Evolutionary conservation across 2,113 vertebrate genomes (phyloP).

Genomic region (Coryphaenoides rupestris): DNA sequence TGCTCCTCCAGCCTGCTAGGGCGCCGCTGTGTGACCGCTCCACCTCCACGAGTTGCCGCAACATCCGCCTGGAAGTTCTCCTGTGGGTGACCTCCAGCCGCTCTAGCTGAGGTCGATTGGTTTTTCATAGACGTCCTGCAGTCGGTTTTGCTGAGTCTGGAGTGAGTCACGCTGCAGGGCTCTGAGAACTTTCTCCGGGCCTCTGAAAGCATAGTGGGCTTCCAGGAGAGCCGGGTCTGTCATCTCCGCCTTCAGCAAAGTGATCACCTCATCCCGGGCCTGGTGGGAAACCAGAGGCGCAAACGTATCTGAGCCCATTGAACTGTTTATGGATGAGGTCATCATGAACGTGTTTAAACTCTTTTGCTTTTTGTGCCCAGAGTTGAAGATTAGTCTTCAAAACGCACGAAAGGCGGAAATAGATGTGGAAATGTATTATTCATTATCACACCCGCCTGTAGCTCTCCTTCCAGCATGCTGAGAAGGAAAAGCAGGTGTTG

Average conservation of each 20-base stretch:
- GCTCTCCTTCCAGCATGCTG: constrained; percentile 54
- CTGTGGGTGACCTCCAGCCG: constrained; percentile 78
- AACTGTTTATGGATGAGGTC: not conserved
- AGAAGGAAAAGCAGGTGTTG: constrained; percentile 60
- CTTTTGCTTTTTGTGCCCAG: too few relatives aligned
- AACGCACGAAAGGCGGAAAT: not conserved
- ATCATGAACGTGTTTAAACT: too few relatives aligned
- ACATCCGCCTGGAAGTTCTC: constrained; percentile 72
- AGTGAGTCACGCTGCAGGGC: constrained; percentile 84
- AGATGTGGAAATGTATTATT: not conserved
- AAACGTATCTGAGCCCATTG: not conserved
- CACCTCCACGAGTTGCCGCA: constrained; percentile 79
- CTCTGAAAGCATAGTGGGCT: constrained; percentile 82
- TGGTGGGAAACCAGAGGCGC: constrained; percentile 41
- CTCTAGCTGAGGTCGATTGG: constrained; percentile 78
- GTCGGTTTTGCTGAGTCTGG: constrained; percentile 72
- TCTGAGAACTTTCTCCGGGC: constrained; percentile 78
- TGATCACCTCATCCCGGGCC: constrained; percentile 88
- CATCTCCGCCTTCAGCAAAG: constrained; percentile 83
- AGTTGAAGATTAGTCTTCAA: not conserved
- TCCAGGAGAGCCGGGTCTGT: constrained; percentile 80
- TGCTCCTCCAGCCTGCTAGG: constrained; percentile 78
- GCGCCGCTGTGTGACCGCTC: constrained; percentile 76
- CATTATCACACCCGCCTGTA: constrained; percentile 42
- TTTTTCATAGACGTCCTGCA: constrained; percentile 81